Base-by-base conservation (phyloP, 1,140 invertebrate genomes). In the Cyphomyrmex costatus region DNA sequence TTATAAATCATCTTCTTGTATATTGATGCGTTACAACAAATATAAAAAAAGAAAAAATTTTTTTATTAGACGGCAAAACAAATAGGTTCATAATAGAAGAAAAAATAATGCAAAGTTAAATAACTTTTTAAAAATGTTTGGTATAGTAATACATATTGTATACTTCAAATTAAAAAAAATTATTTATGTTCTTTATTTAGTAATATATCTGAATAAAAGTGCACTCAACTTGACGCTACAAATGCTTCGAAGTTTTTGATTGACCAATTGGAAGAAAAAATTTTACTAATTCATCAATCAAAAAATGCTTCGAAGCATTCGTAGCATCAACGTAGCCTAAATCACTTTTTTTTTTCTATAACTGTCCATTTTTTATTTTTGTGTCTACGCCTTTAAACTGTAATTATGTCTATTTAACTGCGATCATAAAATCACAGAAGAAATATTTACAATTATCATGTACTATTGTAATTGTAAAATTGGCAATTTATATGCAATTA, bases 401-500 rank as follows among this genome's bases (percentile, higher is more conserved):
- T 7, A 68, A 65, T 4, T 53, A 36, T 33, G 4, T 49, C 24
- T 6, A n/a, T n/a, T 42, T 24, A 68, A 65, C 10, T 66, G 8
- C n/a, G n/a, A n/a, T n/a, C n/a, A n/a, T n/a, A n/a, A n/a, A n/a
- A n/a, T n/a, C n/a, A n/a, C n/a, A n/a, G n/a, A n/a, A n/a, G n/a
- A n/a, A n/a, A n/a, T n/a, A n/a, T 51, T 33, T 2, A 27, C 6
- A 60, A 30, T 82, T 71, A 71, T 42, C 68, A 30, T 21, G 4
- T 49, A 42, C 10, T 8, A 49, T 73, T 21, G 24, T 12, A 60
- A 33, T 60, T 30, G 19, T 16, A 73, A 49, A 58, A 60, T 80
- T 68, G 27, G 33, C 10, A 68, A 56, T 73, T 82, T 73, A 82
- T 27, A 42, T 73, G 53, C 19, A 14, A 12, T 24, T 82, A 73